Conservation (phyloP, 92 coral and sea anemone species). For the Meandrina meandrites region DNA sequence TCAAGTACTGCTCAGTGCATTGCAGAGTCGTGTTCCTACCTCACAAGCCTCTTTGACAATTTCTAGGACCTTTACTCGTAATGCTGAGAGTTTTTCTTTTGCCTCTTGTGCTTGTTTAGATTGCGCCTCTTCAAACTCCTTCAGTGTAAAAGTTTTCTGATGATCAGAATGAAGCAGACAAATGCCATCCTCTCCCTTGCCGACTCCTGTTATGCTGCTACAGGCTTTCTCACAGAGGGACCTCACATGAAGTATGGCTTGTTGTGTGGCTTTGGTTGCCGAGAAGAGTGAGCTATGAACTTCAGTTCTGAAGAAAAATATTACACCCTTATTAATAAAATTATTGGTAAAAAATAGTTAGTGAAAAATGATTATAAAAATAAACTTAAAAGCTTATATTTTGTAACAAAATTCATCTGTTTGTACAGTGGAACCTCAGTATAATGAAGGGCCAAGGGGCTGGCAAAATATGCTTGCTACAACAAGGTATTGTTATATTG, state of each 20-base stretch:
- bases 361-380: too few relatives aligned
- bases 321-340: not conserved
- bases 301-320: slow-evolving; percentile 42
- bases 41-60: slow-evolving; percentile 88
- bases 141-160: slow-evolving; percentile 62
- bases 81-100: slow-evolving; percentile 56
- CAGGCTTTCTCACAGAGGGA: slow-evolving; percentile 87
- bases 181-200: slow-evolving; percentile 67
- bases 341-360: too few relatives aligned
- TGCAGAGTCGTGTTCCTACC: slow-evolving; percentile 40
- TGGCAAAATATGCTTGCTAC: too few relatives aligned
- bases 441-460: too few relatives aligned
- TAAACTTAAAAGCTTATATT: not conserved
- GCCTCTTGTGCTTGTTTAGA: slow-evolving; percentile 64
- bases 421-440: too few relatives aligned
- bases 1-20: not conserved
- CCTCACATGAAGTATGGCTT: slow-evolving; percentile 73
- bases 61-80: slow-evolving; percentile 67
- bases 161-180: slow-evolving; percentile 60
- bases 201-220: slow-evolving; percentile 87
- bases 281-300: slow-evolving; percentile 66
- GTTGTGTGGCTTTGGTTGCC: slow-evolving; percentile 64
- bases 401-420: too few relatives aligned
- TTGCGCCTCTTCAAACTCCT: slow-evolving; percentile 67
- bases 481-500: too few relatives aligned